A percentile compares a stretch with the other conserved stretches of the same genome.
Evolutionary conservation across 2,113 vertebrate genomes (phyloP).

Genomic region (Equus przewalskii): DNA sequence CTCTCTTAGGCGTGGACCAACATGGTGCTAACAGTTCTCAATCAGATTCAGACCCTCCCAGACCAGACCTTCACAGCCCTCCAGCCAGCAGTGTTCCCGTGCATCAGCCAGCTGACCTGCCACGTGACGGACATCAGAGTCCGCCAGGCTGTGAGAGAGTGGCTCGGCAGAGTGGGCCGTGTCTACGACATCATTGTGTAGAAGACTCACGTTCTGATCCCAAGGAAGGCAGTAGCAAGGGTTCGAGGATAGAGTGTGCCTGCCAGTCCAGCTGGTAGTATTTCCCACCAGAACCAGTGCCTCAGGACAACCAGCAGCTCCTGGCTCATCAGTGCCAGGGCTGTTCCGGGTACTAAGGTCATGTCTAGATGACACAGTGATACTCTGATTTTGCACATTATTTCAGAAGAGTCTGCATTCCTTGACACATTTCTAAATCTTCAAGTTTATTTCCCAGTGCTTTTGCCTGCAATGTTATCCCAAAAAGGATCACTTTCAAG

Average conservation of each 20-base stretch:
- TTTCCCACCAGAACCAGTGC: slow-evolving; percentile 4
- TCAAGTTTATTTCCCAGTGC: slow-evolving; percentile 56
- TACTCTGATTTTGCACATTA: slow-evolving; percentile 56
- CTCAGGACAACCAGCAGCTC: not conserved
- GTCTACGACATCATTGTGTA: slow-evolving; percentile 95
- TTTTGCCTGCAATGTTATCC: slow-evolving; percentile 37
- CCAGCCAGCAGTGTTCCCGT: slow-evolving; percentile 96
- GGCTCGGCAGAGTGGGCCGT: slow-evolving; percentile 95
- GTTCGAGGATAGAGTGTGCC: slow-evolving; percentile 47
- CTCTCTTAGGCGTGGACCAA: slow-evolving; percentile 96
- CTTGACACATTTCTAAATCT: slow-evolving; percentile 60
- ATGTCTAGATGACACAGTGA: not conserved
- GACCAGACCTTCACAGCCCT: slow-evolving; percentile 95
- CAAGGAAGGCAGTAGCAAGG: slow-evolving; percentile 11
- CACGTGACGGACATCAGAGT: slow-evolving; percentile 95
- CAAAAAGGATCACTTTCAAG: slow-evolving; percentile 36
- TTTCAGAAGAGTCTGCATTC: slow-evolving; percentile 46
- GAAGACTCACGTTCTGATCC: slow-evolving; percentile 30
- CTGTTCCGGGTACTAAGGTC: not conserved
- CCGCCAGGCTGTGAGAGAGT: slow-evolving; percentile 96
- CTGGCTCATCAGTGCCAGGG: not conserved
- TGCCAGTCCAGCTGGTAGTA: not conserved
- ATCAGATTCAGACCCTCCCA: slow-evolving; percentile 95
- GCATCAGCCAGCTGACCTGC: slow-evolving; percentile 97
- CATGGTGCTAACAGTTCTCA: slow-evolving; percentile 97